Percentiles rank a stretch among this genome's conserved stretches.
Conservation (phyloP, 2,797 vertebrate genomes). For the Arnoldichthys spilopterus region DNA sequence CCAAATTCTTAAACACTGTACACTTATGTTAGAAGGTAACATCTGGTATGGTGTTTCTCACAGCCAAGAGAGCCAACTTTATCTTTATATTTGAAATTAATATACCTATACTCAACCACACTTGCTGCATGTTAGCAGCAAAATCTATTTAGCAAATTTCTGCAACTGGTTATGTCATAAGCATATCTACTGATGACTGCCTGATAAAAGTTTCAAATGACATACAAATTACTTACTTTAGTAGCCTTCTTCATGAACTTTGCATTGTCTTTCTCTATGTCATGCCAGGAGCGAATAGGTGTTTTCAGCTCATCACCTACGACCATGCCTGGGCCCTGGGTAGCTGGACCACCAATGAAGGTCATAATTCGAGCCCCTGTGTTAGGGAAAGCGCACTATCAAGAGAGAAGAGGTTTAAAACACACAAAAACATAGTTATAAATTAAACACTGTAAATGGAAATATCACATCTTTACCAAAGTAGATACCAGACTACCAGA, state of each 20-base stretch:
- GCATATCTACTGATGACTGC: too few relatives aligned
- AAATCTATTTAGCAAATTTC: too few relatives aligned
- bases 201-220: neutral
- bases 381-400: constrained; percentile 93
- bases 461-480: neutral
- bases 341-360: constrained; percentile 93
- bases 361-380: constrained; percentile 95
- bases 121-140: too few relatives aligned
- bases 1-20: too few relatives aligned
- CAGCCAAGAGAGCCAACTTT: too few relatives aligned
- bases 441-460: neutral
- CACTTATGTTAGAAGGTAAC: too few relatives aligned
- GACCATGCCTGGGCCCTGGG: constrained; percentile 96
- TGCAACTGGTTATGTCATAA: too few relatives aligned
- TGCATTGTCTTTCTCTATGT: constrained; percentile 97
- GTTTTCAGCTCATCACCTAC: constrained; percentile 94
- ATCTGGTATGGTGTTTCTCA: too few relatives aligned
- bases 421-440: neutral
- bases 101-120: too few relatives aligned
- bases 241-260: constrained; percentile 96
- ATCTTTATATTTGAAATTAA: too few relatives aligned
- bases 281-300: constrained; percentile 96
- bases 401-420: neutral
- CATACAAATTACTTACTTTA: constrained; percentile 79
- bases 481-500: neutral